phyloP scores from a whole-genome alignment of 1,140 invertebrate species.

The Plectus sambesii region DNA sequence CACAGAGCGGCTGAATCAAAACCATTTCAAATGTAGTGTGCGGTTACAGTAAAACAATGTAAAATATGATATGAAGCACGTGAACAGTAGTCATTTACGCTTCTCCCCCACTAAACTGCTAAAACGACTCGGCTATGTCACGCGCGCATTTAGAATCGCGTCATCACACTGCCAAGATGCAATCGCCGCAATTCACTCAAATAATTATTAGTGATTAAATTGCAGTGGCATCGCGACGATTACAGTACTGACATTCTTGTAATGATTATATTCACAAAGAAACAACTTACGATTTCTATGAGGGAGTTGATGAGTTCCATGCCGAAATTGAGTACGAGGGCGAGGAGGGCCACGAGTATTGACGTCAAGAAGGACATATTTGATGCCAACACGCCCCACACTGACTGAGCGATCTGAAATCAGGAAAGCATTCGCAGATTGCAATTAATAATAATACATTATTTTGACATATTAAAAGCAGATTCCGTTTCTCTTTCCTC shows the following conservation, averaged over 20 bases:
- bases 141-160: no score
- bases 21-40: no score
- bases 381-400: conserved; percentile 81
- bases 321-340: conserved; percentile 75
- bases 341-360: conserved; percentile 70
- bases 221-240: conserved; percentile 1
- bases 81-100: conserved; percentile 8
- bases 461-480: background rate
- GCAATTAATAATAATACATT: background rate
- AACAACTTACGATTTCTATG: conserved; percentile 65
- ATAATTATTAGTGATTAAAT: no score
- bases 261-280: conserved; percentile 5
- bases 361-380: conserved; percentile 82
- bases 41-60: conserved; percentile 1
- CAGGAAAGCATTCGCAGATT: conserved; percentile 6
- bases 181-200: no score
- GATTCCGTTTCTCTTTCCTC: no score
- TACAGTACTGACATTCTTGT: conserved; percentile 13
- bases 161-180: no score
- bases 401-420: conserved; percentile 60
- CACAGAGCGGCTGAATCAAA: no score
- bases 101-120: conserved; percentile 20
- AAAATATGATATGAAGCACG: conserved; percentile 1
- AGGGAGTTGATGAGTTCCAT: conserved; percentile 83
- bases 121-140: conserved; percentile 17